These are phyloP conservation scores for Proales similis DNA, from an alignment of 1,140 invertebrate genomes.

Conservation along the genomic window DNA sequence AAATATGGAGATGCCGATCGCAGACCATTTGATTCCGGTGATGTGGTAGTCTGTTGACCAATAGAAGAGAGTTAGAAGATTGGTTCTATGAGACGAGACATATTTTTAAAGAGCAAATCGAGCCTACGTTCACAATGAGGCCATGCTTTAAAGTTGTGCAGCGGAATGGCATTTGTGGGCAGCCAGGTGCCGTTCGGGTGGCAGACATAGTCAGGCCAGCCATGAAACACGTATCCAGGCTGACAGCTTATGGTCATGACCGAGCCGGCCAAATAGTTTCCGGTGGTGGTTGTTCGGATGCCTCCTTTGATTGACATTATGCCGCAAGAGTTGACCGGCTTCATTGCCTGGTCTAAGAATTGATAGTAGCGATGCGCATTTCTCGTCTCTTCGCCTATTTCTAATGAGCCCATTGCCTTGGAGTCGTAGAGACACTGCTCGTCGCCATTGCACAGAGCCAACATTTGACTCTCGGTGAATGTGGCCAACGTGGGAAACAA, in stretches of 20 bases:
- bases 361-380: conserved; percentile 32
- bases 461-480: conserved; percentile 26
- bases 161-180: conserved; percentile 7
- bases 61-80: neutral
- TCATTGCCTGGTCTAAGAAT: conserved; percentile 20
- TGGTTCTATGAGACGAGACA: neutral
- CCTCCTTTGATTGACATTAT: conserved; percentile 23
- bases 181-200: conserved; percentile 37
- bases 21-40: conserved; percentile 22
- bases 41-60: conserved; percentile 1
- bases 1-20: conserved; percentile 2
- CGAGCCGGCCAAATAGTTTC: conserved; percentile 36
- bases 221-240: conserved; percentile 23
- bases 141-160: conserved; percentile 32
- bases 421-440: conserved; percentile 37
- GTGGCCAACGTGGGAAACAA: conserved; percentile 5
- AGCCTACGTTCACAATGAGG: conserved; percentile 36
- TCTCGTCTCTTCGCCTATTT: conserved; percentile 22
- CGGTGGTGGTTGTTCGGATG: conserved; percentile 29
- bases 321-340: conserved; percentile 36
- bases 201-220: conserved; percentile 19
- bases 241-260: conserved; percentile 27
- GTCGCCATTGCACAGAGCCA: conserved; percentile 14
- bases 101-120: neutral
- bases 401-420: conserved; percentile 33